phyloP scores from a whole-genome alignment of 2,797 vertebrate genomes.

The Prunella strophiata region DNA sequence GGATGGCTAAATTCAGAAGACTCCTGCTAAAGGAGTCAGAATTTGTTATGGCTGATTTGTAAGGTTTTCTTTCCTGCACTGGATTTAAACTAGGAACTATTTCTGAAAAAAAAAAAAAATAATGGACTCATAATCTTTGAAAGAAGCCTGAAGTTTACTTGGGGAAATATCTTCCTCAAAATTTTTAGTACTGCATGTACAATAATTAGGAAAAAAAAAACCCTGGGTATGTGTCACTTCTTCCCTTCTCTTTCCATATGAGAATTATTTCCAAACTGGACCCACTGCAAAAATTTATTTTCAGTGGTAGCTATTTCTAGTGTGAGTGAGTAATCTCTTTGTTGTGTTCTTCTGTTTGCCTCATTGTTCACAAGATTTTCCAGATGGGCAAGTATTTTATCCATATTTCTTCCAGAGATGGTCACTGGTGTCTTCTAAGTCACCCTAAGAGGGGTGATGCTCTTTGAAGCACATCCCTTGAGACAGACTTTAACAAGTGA shows the following conservation, averaged over 20 bases:
- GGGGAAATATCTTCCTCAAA: background rate
- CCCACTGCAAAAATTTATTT: background rate
- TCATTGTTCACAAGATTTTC: constrained; percentile 26
- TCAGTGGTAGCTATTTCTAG: background rate
- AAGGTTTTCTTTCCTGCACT: background rate
- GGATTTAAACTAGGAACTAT: background rate
- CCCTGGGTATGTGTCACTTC: background rate
- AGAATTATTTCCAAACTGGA: constrained; percentile 18
- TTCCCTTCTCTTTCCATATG: background rate
- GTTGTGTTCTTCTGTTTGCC: background rate
- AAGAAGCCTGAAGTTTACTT: background rate
- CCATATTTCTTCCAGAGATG: background rate
- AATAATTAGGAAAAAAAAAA: background rate
- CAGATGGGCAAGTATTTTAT: background rate
- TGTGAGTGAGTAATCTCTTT: constrained; percentile 21
- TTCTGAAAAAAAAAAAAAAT: background rate
- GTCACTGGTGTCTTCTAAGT: background rate
- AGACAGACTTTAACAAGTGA: background rate
- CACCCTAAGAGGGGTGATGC: background rate
- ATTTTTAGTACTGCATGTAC: background rate
- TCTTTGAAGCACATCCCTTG: background rate
- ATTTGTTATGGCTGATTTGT: background rate
- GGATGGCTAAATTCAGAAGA: background rate
- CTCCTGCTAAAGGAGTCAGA: background rate
- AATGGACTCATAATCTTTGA: background rate